These are phyloP conservation scores for Lasioglossum figueresi DNA, from an alignment of 2,888 invertebrate genomes.

Conservation along the genomic window DNA sequence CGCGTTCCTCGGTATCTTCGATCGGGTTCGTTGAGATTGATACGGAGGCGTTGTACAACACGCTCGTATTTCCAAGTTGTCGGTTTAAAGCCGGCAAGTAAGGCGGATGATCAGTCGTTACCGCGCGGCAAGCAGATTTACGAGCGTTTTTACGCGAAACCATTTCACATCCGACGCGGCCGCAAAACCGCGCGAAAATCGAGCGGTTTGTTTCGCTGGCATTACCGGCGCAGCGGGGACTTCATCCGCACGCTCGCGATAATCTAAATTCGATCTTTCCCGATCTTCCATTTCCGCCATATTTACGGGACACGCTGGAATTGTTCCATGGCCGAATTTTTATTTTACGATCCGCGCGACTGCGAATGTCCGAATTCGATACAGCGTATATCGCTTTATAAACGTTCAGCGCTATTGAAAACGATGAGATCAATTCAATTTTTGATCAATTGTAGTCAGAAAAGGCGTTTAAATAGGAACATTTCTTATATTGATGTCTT, in stretches of 20 bases:
- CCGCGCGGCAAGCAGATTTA: slow-evolving; percentile 39
- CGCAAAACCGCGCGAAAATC: slow-evolving; percentile 43
- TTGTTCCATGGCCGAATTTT: slow-evolving; percentile 38
- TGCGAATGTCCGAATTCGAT: no score
- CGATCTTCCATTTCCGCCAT: slow-evolving; percentile 9
- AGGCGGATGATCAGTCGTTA: slow-evolving; percentile 41
- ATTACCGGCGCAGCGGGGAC: slow-evolving; percentile 14
- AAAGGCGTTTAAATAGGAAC: no score
- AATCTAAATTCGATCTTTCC: slow-evolving; percentile 46
- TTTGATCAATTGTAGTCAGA: no score
- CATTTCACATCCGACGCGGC: slow-evolving; percentile 22
- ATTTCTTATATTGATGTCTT: no score
- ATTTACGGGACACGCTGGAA: slow-evolving; percentile 36
- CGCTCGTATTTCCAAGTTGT: slow-evolving; percentile 13
- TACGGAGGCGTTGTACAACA: slow-evolving; percentile 28
- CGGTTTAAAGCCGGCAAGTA: slow-evolving; percentile 17
- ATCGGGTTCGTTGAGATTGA: slow-evolving; percentile 31
- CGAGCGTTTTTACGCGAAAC: slow-evolving; percentile 39
- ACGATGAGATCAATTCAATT: no score
- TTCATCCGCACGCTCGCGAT: slow-evolving; percentile 31
- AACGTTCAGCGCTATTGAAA: no score
- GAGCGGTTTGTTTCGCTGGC: slow-evolving; percentile 16
- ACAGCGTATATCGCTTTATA: no score
- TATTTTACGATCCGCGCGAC: neutral
- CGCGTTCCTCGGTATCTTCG: slow-evolving; percentile 2